Evolutionary conservation across 1,140 invertebrate species (phyloP).

Genomic region (Pseudoatta argentina): DNA sequence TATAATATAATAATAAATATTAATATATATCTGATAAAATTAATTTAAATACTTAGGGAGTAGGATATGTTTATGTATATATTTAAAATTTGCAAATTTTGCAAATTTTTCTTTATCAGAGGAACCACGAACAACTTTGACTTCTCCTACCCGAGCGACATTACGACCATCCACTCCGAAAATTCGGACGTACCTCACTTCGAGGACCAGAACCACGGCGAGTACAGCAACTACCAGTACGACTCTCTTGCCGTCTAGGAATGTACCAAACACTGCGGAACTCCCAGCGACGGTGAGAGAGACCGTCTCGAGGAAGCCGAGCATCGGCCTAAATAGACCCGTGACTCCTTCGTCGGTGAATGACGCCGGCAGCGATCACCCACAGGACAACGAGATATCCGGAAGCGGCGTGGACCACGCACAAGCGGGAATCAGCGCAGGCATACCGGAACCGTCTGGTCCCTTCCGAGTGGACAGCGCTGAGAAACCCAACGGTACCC

Average conservation of each 20-base stretch:
- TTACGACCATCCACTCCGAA: constrained; percentile 76
- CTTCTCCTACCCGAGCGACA: constrained; percentile 71
- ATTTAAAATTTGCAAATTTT: no score
- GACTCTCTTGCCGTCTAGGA: constrained; percentile 24
- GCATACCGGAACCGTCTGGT: constrained; percentile 89
- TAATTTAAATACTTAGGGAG: background rate
- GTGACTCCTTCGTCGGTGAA: background rate
- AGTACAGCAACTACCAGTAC: constrained; percentile 76
- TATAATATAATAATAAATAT: background rate
- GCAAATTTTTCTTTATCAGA: constrained; percentile 33
- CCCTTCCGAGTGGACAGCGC: constrained; percentile 90
- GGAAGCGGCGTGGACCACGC: constrained; percentile 87
- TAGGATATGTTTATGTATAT: background rate
- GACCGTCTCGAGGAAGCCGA: constrained; percentile 80
- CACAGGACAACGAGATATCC: constrained; percentile 88
- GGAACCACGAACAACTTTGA: constrained; percentile 59
- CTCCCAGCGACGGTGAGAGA: constrained; percentile 82
- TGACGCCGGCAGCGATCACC: constrained; percentile 82
- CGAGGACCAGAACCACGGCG: constrained; percentile 77
- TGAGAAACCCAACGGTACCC: constrained; percentile 86
- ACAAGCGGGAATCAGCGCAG: constrained; percentile 86
- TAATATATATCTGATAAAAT: background rate
- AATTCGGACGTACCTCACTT: constrained; percentile 79
- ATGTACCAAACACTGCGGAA: constrained; percentile 70
- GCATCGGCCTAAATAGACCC: constrained; percentile 79